Conservation (phyloP, 2,113 vertebrate genomes). For the Turnix velox region DNA sequence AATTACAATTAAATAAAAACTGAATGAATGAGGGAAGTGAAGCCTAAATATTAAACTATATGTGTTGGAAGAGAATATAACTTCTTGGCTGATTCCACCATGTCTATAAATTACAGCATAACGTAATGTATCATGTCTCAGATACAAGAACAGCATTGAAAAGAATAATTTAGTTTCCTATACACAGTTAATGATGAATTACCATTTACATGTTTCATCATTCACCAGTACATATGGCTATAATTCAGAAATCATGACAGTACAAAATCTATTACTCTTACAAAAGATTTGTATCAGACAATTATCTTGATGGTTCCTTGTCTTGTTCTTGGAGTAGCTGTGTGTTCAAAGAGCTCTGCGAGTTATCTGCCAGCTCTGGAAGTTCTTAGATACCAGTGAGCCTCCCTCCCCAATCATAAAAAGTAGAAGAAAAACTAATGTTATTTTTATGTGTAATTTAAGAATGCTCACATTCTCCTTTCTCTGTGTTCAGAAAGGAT, state of each 20-base stretch:
- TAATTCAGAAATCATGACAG: slow-evolving; percentile 58
- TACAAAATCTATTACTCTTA: slow-evolving; percentile 57
- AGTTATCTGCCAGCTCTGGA: slow-evolving; percentile 58
- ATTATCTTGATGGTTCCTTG: slow-evolving; percentile 63
- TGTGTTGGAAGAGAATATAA: slow-evolving; percentile 27
- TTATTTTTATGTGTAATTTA: slow-evolving; percentile 57
- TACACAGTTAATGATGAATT: slow-evolving; percentile 62
- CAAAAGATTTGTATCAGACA: slow-evolving; percentile 65
- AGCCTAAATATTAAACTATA: slow-evolving; percentile 46
- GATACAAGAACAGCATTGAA: slow-evolving; percentile 42
- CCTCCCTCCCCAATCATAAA: slow-evolving; percentile 41
- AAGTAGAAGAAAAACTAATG: slow-evolving; percentile 41
- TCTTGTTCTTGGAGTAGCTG: slow-evolving; percentile 52
- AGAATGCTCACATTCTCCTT: slow-evolving; percentile 19
- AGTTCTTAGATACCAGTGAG: slow-evolving; percentile 36
- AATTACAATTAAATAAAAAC: slow-evolving; percentile 49
- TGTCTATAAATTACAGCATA: slow-evolving; percentile 51
- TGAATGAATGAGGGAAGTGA: slow-evolving; percentile 35
- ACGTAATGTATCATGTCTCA: slow-evolving; percentile 50
- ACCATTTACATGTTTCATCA: slow-evolving; percentile 63
- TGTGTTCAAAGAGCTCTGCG: slow-evolving; percentile 11
- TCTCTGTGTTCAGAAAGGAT: background rate
- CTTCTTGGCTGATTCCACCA: slow-evolving; percentile 30
- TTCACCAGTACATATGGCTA: slow-evolving; percentile 53
- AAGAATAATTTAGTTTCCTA: slow-evolving; percentile 61